phyloP scores from a whole-genome alignment of 2,888 invertebrate genomes.

The Zygogramma bicolorata region DNA sequence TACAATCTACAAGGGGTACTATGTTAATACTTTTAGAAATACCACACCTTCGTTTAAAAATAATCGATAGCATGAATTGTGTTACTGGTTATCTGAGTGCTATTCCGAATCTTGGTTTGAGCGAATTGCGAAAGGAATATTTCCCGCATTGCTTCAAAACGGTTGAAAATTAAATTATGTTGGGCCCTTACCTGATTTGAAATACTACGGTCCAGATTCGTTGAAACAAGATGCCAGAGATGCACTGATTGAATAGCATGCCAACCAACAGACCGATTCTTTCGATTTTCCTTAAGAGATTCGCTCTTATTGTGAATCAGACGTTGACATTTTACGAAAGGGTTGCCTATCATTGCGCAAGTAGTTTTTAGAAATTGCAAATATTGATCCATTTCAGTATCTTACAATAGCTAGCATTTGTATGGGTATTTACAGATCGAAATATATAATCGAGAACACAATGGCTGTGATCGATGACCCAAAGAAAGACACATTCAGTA shows the following conservation, averaged over 20 bases:
- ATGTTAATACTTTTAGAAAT: slow-evolving; percentile 22
- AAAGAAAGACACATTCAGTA: too few species aligned
- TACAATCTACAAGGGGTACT: slow-evolving; percentile 17
- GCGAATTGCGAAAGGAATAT: neutral
- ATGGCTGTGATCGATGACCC: too few species aligned
- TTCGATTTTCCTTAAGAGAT: slow-evolving; percentile 7
- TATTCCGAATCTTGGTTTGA: neutral
- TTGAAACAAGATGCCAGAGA: too few species aligned
- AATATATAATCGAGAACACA: too few species aligned
- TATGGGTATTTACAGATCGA: too few species aligned
- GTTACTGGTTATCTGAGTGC: neutral
- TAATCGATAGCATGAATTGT: slow-evolving; percentile 8
- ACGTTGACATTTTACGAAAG: too few species aligned
- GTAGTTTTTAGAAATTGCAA: too few species aligned
- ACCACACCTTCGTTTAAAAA: neutral
- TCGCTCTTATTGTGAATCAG: neutral
- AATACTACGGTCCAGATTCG: neutral
- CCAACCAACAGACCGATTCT: neutral
- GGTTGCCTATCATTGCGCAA: too few species aligned
- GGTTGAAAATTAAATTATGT: neutral
- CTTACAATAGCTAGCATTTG: too few species aligned
- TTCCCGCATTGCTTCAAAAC: neutral
- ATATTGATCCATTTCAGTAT: too few species aligned
- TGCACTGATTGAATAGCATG: slow-evolving; percentile 6
- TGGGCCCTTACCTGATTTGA: neutral